Evolutionary conservation across 2,888 invertebrate genomes (phyloP).

Genomic region (Byasa hedistus): DNA sequence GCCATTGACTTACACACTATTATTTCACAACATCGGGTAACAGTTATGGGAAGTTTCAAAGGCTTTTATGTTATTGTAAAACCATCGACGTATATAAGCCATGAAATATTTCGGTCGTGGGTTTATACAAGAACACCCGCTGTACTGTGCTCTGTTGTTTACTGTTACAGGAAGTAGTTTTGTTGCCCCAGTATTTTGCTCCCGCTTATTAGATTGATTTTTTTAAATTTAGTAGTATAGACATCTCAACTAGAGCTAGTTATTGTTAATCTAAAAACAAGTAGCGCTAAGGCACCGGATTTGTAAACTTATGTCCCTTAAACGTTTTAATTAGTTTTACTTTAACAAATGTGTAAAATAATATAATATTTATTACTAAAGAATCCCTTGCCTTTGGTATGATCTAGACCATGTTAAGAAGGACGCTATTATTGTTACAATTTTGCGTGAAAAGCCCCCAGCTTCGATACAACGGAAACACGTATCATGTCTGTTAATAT

Average conservation of each 20-base stretch:
- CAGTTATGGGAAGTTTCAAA: neutral
- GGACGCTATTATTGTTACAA: constrained; percentile 1
- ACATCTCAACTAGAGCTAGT: constrained; percentile 22
- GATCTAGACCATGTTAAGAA: constrained; percentile 9
- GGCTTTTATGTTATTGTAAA: neutral
- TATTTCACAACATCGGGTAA: constrained; percentile 6
- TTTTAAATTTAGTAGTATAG: constrained; percentile 1
- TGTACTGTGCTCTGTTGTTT: neutral
- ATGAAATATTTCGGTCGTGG: neutral
- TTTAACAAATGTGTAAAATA: constrained; percentile 23
- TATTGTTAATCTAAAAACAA: constrained; percentile 26
- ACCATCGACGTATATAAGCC: neutral
- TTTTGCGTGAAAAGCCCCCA: constrained; percentile 9
- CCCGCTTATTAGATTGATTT: constrained; percentile 12
- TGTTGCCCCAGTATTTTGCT: constrained; percentile 1
- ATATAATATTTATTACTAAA: constrained; percentile 11
- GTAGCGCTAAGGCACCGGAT: constrained; percentile 31
- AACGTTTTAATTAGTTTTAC: constrained; percentile 12
- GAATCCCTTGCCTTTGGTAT: constrained; percentile 19
- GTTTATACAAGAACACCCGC: neutral
- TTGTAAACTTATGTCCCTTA: constrained; percentile 24
- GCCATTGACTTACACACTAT: constrained; percentile 17
- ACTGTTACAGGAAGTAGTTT: neutral
- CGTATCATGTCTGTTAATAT: constrained; percentile 13
- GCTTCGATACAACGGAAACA: constrained; percentile 18